A percentile compares a stretch with the other conserved stretches of the same genome.
Evolutionary conservation across 2,797 vertebrate species (phyloP).

Genomic region (Diglossa cyanea): DNA sequence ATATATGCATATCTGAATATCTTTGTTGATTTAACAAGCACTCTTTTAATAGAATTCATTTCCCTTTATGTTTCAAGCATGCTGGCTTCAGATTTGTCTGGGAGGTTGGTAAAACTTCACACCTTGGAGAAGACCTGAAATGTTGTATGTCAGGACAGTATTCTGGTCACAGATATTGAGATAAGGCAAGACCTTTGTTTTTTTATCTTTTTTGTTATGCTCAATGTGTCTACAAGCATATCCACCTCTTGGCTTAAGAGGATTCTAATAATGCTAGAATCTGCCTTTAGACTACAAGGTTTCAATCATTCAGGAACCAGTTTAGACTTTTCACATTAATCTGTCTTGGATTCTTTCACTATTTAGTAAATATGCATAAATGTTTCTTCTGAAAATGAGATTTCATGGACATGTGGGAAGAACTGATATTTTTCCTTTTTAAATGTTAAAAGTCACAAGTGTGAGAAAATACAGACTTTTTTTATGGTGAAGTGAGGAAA

Average conservation of each 20-base stretch:
- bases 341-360: not conserved
- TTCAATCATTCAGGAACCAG: not conserved
- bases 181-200: not conserved
- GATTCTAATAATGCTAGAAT: not conserved
- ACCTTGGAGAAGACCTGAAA: constrained; percentile 20
- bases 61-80: not conserved
- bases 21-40: not conserved
- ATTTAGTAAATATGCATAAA: not conserved
- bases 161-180: constrained; percentile 15
- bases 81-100: constrained; percentile 16
- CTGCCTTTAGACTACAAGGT: not conserved
- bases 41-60: constrained; percentile 19
- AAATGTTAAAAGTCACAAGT: not conserved
- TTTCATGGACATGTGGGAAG: not conserved
- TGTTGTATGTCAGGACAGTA: not conserved
- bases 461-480: not conserved
- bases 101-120: constrained; percentile 1
- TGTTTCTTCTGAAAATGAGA: not conserved
- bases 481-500: not conserved
- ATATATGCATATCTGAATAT: not conserved
- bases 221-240: not conserved
- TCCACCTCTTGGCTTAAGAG: not conserved
- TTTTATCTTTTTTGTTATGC: constrained; percentile 26
- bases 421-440: not conserved
- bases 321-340: not conserved